phyloP scores from a whole-genome alignment of 2,888 invertebrate genomes.

The Ormyrus nitidulus region DNA sequence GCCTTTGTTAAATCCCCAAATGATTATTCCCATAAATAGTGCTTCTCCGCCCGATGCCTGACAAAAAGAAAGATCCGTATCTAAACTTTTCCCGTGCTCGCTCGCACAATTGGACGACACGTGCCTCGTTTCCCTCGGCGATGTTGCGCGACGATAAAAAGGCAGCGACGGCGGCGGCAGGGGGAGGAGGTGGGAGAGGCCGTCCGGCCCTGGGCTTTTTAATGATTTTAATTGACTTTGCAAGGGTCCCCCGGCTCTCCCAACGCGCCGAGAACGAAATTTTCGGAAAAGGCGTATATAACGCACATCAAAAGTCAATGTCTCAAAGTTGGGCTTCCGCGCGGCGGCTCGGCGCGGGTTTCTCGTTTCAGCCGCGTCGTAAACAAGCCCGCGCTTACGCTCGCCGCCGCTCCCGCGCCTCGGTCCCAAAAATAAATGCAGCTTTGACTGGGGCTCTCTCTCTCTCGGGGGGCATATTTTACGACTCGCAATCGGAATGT shows the following conservation, averaged over 20 bases:
- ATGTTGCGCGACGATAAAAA: conserved; percentile 45
- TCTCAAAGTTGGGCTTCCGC: neutral
- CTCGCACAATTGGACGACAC: conserved; percentile 45
- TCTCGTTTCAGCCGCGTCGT: neutral
- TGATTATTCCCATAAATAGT: conserved; percentile 48
- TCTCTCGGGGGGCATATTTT: conserved; percentile 5
- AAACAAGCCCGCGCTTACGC: conserved; percentile 27
- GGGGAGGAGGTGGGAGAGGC: too few species aligned
- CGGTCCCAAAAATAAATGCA: conserved; percentile 44
- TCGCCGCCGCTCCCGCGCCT: neutral
- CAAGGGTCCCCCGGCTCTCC: neutral
- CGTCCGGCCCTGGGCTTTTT: conserved; percentile 5
- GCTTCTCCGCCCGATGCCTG: conserved; percentile 15
- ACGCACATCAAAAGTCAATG: too few species aligned
- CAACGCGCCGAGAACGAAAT: neutral
- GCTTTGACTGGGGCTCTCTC: conserved; percentile 26
- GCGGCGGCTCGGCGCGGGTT: neutral
- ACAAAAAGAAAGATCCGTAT: conserved; percentile 49
- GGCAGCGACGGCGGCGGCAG: neutral
- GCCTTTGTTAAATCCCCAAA: conserved; percentile 32
- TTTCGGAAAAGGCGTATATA: too few species aligned
- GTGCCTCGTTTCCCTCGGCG: conserved; percentile 47
- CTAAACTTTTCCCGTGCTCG: conserved; percentile 30
- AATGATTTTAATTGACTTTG: conserved; percentile 51
- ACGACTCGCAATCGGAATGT: conserved; percentile 46